phyloP scores from a whole-genome alignment of 2,888 invertebrate species.

The Agrochola circellaris region DNA sequence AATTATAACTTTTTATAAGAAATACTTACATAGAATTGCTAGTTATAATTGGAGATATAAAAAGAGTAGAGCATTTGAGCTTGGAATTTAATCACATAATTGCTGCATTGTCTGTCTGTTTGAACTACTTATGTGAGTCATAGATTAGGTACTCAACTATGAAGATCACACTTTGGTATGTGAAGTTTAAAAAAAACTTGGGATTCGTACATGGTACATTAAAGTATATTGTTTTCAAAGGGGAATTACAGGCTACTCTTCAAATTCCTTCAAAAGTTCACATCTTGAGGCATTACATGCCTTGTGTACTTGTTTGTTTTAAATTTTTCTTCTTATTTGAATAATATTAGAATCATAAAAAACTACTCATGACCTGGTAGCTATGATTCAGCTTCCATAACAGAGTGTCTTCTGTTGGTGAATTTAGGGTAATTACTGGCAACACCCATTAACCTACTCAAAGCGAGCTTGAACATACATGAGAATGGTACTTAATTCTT shows the following conservation, averaged over 20 bases:
- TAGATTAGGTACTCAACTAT: slow-evolving; percentile 36
- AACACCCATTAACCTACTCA: slow-evolving; percentile 63
- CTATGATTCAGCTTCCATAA: slow-evolving; percentile 28
- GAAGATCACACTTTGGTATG: slow-evolving; percentile 25
- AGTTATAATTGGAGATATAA: slow-evolving; percentile 62
- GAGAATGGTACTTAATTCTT: slow-evolving; percentile 23
- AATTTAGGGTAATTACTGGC: slow-evolving; percentile 61
- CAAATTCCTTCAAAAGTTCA: background rate
- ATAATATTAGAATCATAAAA: background rate
- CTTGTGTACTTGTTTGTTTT: background rate
- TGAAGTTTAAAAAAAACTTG: slow-evolving; percentile 10
- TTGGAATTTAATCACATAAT: slow-evolving; percentile 69
- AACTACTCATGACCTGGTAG: background rate
- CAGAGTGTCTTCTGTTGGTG: slow-evolving; percentile 8
- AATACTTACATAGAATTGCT: slow-evolving; percentile 43
- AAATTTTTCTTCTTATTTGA: background rate
- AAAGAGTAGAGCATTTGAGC: slow-evolving; percentile 62
- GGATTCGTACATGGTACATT: background rate
- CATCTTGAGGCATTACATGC: background rate
- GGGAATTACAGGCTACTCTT: background rate
- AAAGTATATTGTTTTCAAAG: slow-evolving; percentile 5
- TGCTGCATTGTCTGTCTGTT: slow-evolving; percentile 67
- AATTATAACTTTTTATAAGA: slow-evolving; percentile 46
- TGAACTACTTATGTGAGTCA: slow-evolving; percentile 68
- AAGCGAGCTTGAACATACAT: background rate